Base-by-base conservation (phyloP, 2,113 vertebrate genomes). In the Anhinga anhinga region DNA sequence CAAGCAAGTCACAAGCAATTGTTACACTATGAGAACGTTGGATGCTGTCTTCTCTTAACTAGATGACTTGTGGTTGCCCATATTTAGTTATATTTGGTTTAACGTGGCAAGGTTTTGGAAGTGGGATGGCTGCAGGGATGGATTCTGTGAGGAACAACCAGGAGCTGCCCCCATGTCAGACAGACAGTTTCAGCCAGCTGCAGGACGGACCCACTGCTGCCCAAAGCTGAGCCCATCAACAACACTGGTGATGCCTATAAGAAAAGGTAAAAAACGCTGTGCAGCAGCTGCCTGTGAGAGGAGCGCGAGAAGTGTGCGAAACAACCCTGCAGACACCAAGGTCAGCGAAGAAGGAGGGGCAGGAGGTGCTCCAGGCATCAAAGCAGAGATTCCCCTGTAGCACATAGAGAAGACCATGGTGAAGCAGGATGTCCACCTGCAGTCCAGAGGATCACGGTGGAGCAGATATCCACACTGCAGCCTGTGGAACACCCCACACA, bases 81-180 rank as follows among this genome's bases (percentile, higher is more conserved):
- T 50, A 63, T 15, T 25, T 70, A 32, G 56, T 55, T 55, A 29
- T 47, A 34, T n/a, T 49, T n/a, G 29, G 29, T 4, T 80, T 47
- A 49, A 47, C 0, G 1, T 25, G 19, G 23, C 15, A 40, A 47
- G 23, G 29, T 45, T 47, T 47, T 63, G 47, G 34, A 44, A 52
- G 2, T 6, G 4, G n/a, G 27, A 45, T 15, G 7, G 47, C 22
- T 2, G 1, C 15, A 55, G 56, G 34, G 34, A 36, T 23, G n/a
- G 23, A 5, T 86, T 40, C 29, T 22, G 32, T 32, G 26, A 61
- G 32, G 13, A 61, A 78, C 34, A 22, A 45, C 20, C 8, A 26
- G 38, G 63, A 44, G 17, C 53, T 61, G 14, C 14, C 23, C 26
- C 47, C 27, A 9, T 8, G 18, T 63, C 2, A 1, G 30, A 50